Percentiles rank a stretch among this genome's conserved stretches.
phyloP scores from a whole-genome alignment of 2,888 invertebrate genomes.

The Cephus runcator region DNA sequence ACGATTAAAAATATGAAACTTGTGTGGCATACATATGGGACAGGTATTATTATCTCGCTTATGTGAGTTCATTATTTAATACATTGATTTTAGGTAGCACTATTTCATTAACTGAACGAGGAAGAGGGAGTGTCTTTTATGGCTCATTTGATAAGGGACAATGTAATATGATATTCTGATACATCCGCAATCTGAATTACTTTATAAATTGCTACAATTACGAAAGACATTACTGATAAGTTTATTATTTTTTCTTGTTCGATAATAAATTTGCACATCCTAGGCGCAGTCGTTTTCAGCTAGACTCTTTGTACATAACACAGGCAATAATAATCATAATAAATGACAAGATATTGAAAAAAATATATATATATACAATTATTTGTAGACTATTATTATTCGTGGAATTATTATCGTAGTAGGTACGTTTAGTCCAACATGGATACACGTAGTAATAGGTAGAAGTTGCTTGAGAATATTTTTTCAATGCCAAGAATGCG shows the following conservation, averaged over 20 bases:
- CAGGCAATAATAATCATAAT: constrained; percentile 8
- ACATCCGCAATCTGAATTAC: background rate
- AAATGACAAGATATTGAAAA: constrained; percentile 19
- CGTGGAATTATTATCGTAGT: background rate
- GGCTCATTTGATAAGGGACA: background rate
- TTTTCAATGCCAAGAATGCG: constrained; percentile 41
- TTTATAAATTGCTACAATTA: constrained; percentile 17
- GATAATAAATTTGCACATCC: constrained; percentile 13
- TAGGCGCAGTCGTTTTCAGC: constrained; percentile 23
- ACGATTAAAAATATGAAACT: constrained; percentile 29
- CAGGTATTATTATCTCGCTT: constrained; percentile 6
- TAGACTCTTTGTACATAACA: constrained; percentile 30
- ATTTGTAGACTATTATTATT: constrained; percentile 14
- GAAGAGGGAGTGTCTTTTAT: background rate
- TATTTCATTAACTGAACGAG: background rate
- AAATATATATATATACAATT: constrained; percentile 10
- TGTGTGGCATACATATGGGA: constrained; percentile 20
- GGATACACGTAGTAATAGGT: constrained; percentile 1
- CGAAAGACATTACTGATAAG: constrained; percentile 24
- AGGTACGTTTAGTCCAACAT: background rate
- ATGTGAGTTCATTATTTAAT: constrained; percentile 2
- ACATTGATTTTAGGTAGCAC: background rate
- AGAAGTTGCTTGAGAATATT: constrained; percentile 41
- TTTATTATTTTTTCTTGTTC: constrained; percentile 16
- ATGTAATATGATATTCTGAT: constrained; percentile 8